phyloP scores from a whole-genome alignment of 2,113 vertebrate species.

The Poeciliopsis retropinna region DNA sequence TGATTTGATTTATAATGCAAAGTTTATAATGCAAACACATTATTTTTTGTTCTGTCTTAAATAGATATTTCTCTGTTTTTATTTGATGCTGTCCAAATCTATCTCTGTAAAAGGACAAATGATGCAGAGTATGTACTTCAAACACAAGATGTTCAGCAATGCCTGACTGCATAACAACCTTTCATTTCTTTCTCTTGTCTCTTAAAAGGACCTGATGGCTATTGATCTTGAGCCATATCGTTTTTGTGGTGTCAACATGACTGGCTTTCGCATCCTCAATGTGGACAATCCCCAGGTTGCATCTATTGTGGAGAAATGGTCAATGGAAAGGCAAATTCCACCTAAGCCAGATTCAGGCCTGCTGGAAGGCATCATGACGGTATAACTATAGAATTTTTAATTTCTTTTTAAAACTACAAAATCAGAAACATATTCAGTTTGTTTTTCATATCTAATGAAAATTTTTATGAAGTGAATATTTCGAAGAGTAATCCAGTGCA shows the following conservation, averaged over 20 bases:
- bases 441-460: no score
- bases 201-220: constrained; percentile 92
- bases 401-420: no score
- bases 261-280: constrained; percentile 97
- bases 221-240: constrained; percentile 97
- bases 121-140: constrained; percentile 22
- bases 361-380: constrained; percentile 96
- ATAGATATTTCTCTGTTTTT: constrained; percentile 38
- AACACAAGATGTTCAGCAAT: constrained; percentile 19
- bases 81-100: constrained; percentile 42
- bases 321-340: constrained; percentile 90
- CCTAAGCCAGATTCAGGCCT: constrained; percentile 91
- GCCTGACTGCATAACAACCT: constrained; percentile 29
- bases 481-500: no score
- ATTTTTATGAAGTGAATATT: no score
- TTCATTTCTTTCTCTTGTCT: constrained; percentile 32
- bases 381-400: constrained; percentile 61
- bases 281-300: constrained; percentile 95
- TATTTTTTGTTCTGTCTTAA: constrained; percentile 52
- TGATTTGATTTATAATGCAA: constrained; percentile 42
- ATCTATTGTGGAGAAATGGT: constrained; percentile 96
- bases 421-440: no score
- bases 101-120: constrained; percentile 57
- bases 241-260: constrained; percentile 98
- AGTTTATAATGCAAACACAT: no score